These are phyloP conservation scores for Ligdia adustata DNA, from an alignment of 2,888 invertebrate genomes.

Conservation along the genomic window DNA sequence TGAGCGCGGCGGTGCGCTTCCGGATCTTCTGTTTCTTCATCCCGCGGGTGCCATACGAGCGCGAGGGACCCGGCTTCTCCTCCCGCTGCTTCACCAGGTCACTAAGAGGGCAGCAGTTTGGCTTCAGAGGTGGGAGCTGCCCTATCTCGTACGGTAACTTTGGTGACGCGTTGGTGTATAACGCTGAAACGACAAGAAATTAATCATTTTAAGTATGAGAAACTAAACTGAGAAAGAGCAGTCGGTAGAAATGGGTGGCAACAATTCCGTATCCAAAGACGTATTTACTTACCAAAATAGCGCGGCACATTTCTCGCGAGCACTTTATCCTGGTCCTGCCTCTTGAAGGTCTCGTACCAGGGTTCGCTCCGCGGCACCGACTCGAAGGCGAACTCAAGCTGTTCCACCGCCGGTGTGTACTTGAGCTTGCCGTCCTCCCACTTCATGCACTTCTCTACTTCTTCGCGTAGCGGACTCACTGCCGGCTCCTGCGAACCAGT, in stretches of 20 bases:
- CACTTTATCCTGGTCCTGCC: conserved; percentile 89
- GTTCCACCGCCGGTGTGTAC: conserved; percentile 82
- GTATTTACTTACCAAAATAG: conserved; percentile 75
- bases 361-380: conserved; percentile 88
- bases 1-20: conserved; percentile 58
- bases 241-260: no score
- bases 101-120: conserved; percentile 79
- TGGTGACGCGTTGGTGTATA: conserved; percentile 85
- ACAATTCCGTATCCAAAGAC: no score
- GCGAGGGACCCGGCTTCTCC: conserved; percentile 66
- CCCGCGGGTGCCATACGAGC: conserved; percentile 71
- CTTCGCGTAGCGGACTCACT: conserved; percentile 58
- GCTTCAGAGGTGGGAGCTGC: conserved; percentile 85
- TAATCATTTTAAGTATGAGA: conserved; percentile 2
- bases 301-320: conserved; percentile 84
- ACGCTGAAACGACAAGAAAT: conserved; percentile 65
- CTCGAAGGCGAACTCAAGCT: conserved; percentile 90
- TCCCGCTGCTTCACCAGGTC: conserved; percentile 74
- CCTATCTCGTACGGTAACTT: conserved; percentile 91
- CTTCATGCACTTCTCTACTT: conserved; percentile 67
- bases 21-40: conserved; percentile 68
- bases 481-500: conserved; percentile 31
- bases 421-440: conserved; percentile 77
- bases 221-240: no score
- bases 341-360: conserved; percentile 91